Percentiles rank a stretch among this genome's conserved stretches.
Conservation (phyloP, 2,113 vertebrate species). For the Ifrita kowaldi region DNA sequence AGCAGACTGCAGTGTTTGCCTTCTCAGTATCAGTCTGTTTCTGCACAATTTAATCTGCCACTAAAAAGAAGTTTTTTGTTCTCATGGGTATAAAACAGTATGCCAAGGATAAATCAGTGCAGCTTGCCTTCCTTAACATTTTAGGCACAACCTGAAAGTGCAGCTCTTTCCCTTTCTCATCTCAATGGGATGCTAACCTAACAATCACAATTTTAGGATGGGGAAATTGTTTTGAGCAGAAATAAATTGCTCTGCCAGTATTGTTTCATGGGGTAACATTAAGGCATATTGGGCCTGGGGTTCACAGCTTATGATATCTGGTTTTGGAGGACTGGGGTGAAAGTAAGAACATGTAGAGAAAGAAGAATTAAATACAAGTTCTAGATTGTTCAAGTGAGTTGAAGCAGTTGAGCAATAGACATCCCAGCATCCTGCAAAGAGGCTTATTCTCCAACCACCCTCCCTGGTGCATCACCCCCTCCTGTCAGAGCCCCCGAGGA, state of each 20-base stretch:
- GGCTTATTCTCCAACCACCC: background rate
- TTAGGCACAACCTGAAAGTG: constrained; percentile 8
- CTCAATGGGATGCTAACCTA: constrained; percentile 38
- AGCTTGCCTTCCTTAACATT: constrained; percentile 28
- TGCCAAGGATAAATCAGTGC: background rate
- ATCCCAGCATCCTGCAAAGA: background rate
- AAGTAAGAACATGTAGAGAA: background rate
- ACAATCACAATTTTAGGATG: constrained; percentile 18
- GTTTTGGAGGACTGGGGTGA: background rate
- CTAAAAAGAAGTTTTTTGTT: constrained; percentile 21
- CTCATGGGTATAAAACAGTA: background rate
- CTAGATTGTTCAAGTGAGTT: constrained; percentile 1
- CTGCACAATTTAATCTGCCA: constrained; percentile 48
- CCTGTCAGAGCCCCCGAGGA: background rate
- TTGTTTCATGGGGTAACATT: background rate
- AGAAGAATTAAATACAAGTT: background rate
- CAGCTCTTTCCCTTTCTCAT: constrained; percentile 9
- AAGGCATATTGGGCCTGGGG: background rate
- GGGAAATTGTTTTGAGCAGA: constrained; percentile 9
- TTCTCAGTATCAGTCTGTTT: constrained; percentile 47
- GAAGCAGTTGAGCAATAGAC: background rate
- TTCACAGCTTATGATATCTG: background rate
- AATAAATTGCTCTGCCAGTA: constrained; percentile 6
- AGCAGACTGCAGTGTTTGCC: background rate
- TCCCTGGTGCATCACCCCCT: rapidly evolving